Percentiles rank a stretch among this genome's conserved stretches.
Evolutionary conservation across 2,888 invertebrate genomes (phyloP).

Genomic region (Phytoseiulus persimilis): DNA sequence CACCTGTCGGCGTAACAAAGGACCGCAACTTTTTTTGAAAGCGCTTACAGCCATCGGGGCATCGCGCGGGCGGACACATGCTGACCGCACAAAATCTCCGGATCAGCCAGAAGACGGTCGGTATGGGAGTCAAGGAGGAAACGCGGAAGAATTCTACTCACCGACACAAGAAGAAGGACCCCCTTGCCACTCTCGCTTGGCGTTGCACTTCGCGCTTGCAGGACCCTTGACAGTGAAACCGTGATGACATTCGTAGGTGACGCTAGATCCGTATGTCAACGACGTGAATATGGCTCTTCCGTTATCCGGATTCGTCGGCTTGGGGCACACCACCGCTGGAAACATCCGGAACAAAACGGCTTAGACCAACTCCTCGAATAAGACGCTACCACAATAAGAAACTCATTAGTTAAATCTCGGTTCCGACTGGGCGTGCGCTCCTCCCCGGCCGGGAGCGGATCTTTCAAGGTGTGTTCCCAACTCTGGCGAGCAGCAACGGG

Average conservation of each 20-base stretch:
- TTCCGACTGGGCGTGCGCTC: no score
- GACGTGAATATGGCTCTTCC: conserved; percentile 87
- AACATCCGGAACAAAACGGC: conserved; percentile 48
- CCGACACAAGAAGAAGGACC: conserved; percentile 84
- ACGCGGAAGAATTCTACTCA: conserved; percentile 49
- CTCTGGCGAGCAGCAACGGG: no score
- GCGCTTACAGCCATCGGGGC: no score
- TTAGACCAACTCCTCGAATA: not conserved
- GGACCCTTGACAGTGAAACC: conserved; percentile 85
- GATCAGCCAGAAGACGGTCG: not conserved
- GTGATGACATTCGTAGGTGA: conserved; percentile 89
- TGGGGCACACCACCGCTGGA: conserved; percentile 84
- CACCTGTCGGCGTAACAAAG: no score
- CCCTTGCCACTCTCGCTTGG: conserved; percentile 90
- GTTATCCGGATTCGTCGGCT: conserved; percentile 80
- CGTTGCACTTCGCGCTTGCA: conserved; percentile 78
- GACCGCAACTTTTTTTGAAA: no score
- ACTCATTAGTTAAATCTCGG: no score
- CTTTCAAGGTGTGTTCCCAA: no score
- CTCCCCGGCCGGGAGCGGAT: no score
- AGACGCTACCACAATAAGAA: no score
- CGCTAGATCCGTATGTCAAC: conserved; percentile 85
- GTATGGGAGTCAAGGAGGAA: not conserved
- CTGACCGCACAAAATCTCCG: not conserved
- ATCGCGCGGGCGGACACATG: no score